Conservation (phyloP, 2,113 vertebrate genomes). For the Gavialis gangeticus region DNA sequence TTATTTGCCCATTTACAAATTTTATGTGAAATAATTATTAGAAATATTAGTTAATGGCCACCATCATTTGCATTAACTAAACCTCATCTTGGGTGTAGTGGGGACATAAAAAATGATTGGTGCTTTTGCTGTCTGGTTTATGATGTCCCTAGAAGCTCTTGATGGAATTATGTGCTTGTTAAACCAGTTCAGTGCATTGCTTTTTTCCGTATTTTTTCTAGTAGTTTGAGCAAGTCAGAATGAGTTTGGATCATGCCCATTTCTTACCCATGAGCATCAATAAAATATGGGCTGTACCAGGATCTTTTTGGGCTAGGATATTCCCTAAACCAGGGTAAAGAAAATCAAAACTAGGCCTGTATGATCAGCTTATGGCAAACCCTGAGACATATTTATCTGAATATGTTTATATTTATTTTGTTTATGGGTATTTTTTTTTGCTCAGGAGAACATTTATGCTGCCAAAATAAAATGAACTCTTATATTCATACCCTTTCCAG, state of each 20-base stretch:
- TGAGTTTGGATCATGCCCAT: neutral
- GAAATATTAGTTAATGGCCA: conserved; percentile 14
- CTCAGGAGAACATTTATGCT: conserved; percentile 51
- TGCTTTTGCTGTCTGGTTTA: conserved; percentile 38
- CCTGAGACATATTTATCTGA: neutral
- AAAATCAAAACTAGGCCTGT: neutral
- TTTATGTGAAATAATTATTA: conserved; percentile 62
- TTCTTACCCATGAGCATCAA: neutral
- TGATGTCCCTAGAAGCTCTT: neutral
- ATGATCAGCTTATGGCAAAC: conserved; percentile 26
- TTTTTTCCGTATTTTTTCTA: neutral
- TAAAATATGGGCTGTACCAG: neutral
- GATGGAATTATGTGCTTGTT: neutral
- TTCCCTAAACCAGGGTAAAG: neutral
- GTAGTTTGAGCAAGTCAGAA: neutral
- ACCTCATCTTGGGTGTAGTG: conserved; percentile 5
- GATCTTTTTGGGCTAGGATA: neutral
- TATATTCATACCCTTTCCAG: neutral
- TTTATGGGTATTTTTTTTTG: conserved; percentile 19
- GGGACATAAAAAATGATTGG: neutral
- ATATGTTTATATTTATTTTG: conserved; percentile 11
- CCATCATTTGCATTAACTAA: neutral
- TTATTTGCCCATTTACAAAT: neutral
- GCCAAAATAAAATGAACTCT: conserved; percentile 15
- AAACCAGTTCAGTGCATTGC: neutral